phyloP scores from a whole-genome alignment of 2,888 invertebrate genomes.

The Drosophila subsilvestris region DNA sequence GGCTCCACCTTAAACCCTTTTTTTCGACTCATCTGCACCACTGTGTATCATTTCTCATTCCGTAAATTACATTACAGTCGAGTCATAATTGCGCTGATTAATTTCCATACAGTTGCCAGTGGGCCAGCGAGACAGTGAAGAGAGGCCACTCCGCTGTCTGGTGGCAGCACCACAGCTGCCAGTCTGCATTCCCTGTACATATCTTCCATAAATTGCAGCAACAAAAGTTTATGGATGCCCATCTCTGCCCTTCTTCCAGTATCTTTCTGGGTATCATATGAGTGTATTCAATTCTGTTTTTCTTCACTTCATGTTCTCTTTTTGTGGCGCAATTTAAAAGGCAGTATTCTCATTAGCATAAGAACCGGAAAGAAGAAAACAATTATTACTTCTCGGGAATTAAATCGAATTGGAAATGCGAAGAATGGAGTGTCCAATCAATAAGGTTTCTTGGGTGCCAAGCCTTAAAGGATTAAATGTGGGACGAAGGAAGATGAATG shows the following conservation, averaged over 20 bases:
- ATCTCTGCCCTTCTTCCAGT: neutral
- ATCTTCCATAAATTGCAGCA: constrained; percentile 38
- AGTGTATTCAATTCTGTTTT: constrained; percentile 38
- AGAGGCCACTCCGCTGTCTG: neutral
- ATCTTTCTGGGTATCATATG: constrained; percentile 34
- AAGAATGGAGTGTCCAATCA: neutral
- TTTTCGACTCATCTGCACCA: constrained; percentile 23
- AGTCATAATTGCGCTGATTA: constrained; percentile 73
- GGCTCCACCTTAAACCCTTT: neutral
- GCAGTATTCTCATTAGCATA: constrained; percentile 56
- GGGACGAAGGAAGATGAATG: constrained; percentile 7
- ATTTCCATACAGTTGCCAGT: constrained; percentile 64
- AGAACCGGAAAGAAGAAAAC: constrained; percentile 36
- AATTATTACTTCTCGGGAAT: constrained; percentile 49
- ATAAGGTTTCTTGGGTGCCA: neutral
- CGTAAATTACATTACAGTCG: constrained; percentile 64
- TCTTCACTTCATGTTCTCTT: constrained; percentile 14
- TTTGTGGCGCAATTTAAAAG: constrained; percentile 51
- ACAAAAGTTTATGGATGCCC: constrained; percentile 58
- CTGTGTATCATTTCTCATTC: constrained; percentile 62
- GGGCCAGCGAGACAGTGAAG: constrained; percentile 22
- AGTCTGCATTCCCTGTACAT: constrained; percentile 1
- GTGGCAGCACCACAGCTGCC: constrained; percentile 22
- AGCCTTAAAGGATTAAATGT: neutral
- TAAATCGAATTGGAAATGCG: neutral